These are phyloP conservation scores for Typhlichthys subterraneus DNA, from an alignment of 2,797 vertebrate species.

Conservation along the genomic window DNA sequence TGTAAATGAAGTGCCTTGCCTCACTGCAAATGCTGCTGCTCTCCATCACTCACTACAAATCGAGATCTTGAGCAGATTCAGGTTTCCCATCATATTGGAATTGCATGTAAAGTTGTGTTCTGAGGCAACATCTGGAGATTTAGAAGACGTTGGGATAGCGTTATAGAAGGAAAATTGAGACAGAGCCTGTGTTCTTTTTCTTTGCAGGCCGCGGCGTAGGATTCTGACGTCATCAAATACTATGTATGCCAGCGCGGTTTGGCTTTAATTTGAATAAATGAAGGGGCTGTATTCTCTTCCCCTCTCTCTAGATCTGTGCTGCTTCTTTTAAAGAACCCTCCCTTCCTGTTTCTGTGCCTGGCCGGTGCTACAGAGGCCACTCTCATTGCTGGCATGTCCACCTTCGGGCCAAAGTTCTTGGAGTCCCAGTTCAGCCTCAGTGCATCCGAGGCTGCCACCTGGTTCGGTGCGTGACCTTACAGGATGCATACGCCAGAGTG, in stretches of 20 bases:
- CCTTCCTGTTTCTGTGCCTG: conserved; percentile 92
- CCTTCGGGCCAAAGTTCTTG: conserved; percentile 94
- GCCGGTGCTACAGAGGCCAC: conserved; percentile 92
- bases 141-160: too few relatives aligned
- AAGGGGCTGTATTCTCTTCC: neutral
- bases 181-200: neutral
- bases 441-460: conserved; percentile 91
- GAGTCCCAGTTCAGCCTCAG: conserved; percentile 95
- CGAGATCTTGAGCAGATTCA: too few relatives aligned
- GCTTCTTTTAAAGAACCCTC: conserved; percentile 90
- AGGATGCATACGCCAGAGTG: neutral
- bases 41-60: too few relatives aligned
- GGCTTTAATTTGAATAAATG: too few relatives aligned
- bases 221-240: too few relatives aligned
- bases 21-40: too few relatives aligned
- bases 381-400: conserved; percentile 92
- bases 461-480: conserved; percentile 84
- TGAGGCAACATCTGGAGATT: too few relatives aligned
- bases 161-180: too few relatives aligned
- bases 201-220: neutral
- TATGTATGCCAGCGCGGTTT: neutral
- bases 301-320: conserved; percentile 80
- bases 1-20: too few relatives aligned
- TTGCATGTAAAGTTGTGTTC: too few relatives aligned
- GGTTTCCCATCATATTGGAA: too few relatives aligned